These are phyloP conservation scores for Lophochroa leadbeateri DNA, from an alignment of 2,113 vertebrate genomes.

Conservation along the genomic window DNA sequence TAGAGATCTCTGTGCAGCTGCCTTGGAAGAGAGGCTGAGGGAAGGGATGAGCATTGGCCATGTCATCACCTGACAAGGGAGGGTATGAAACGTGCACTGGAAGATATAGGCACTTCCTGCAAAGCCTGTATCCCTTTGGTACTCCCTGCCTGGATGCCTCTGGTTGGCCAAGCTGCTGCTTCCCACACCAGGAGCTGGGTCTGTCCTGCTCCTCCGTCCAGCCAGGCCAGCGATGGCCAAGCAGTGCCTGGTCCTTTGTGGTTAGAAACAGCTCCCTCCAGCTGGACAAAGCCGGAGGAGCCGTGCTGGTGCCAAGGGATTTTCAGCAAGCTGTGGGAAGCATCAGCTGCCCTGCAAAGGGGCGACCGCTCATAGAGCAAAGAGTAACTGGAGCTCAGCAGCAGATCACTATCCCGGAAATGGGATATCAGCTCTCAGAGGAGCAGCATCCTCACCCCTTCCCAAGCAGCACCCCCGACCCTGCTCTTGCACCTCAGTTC, in stretches of 20 bases:
- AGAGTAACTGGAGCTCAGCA: not conserved
- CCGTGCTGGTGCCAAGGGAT: not conserved
- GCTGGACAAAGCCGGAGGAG: not conserved
- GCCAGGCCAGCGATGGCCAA: not conserved
- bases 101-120: not conserved
- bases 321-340: slow-evolving; percentile 7
- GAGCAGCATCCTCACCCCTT: not conserved
- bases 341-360: not conserved
- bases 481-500: not conserved
- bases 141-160: not conserved
- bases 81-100: accelerated
- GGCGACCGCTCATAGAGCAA: not conserved
- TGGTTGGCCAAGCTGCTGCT: accelerated
- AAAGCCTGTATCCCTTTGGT: accelerated
- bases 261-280: not conserved
- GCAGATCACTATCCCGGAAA: not conserved
- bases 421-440: not conserved
- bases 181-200: accelerated
- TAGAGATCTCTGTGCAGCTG: not conserved
- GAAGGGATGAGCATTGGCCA: not conserved
- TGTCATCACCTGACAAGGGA: accelerated
- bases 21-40: not conserved
- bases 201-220: not conserved
- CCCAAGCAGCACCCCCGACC: accelerated
- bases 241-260: not conserved